Percentiles rank a stretch among this genome's conserved stretches.
Evolutionary conservation across 2,797 vertebrate genomes (phyloP).

Genomic region (Rhinophrynus dorsalis): DNA sequence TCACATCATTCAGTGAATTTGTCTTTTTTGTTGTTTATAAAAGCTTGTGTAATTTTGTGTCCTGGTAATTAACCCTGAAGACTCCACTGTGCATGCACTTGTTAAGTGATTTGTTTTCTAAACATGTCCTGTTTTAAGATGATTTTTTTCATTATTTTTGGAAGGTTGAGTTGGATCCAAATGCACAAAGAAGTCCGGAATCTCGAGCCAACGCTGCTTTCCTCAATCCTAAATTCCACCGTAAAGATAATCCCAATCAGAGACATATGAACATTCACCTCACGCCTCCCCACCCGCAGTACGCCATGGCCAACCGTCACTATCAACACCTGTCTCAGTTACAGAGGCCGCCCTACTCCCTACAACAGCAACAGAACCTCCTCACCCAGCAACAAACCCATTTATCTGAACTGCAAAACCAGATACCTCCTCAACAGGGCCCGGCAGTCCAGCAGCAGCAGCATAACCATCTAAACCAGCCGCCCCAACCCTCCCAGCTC

Average conservation of each 20-base stretch:
- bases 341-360: conserved; percentile 80
- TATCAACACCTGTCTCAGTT: conserved; percentile 81
- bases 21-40: not conserved
- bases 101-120: no score
- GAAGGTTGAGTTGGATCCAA: conserved; percentile 85
- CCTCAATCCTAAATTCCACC: conserved; percentile 82
- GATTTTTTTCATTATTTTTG: no score
- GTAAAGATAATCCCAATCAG: conserved; percentile 87
- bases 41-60: not conserved
- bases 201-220: conserved; percentile 78
- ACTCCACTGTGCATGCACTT: no score
- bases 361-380: conserved; percentile 75
- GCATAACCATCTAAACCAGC: conserved; percentile 70
- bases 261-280: conserved; percentile 88
- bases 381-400: conserved; percentile 76
- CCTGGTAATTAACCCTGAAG: no score
- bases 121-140: no score
- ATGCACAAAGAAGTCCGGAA: conserved; percentile 84
- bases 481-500: conserved; percentile 67
- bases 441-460: conserved; percentile 70
- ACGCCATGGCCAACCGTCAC: conserved; percentile 73
- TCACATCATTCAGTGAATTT: no score
- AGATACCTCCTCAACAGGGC: conserved; percentile 74
- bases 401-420: conserved; percentile 71
- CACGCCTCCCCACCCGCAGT: conserved; percentile 82